Base-by-base conservation (phyloP, 1,140 invertebrate genomes). In the Drosophila asahinai region DNA sequence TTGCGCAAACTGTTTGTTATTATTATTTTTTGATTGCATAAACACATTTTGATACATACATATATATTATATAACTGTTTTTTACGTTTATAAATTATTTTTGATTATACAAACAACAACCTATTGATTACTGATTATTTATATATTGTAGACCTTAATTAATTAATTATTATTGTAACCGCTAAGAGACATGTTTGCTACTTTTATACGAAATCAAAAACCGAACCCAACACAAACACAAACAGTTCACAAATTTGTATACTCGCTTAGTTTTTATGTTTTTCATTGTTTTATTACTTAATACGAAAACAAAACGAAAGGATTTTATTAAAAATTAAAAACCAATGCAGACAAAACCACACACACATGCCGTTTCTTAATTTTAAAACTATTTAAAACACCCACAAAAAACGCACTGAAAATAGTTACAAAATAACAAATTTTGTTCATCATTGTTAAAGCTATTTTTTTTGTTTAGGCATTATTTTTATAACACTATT, bases 71-170 rank as follows among this genome's bases (percentile, higher is more conserved):
- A 89, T 71, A 86, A 74, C 83, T 86, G 84, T 86, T 87, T 86
- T 86, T 86, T 86, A 86, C 86, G 83, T 86, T 86, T 83, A 87
- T 89, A 83, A 86, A 86, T 86, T 86, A 86, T 86, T 86, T 83
- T 87, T 87, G 81, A 89, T 84, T 87, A 67, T 89, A 87, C 49
- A 68, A 87, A 87, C 17, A 68, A 87, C 12, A 65, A 87, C 49
- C 52, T 87, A 89, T 89, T 89, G 84, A 87, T 86, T 86, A 86
- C 80, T 86, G 82, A 86, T 86, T 86, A 87, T 86, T 84, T 84
- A 86, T 84, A 86, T 77, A 86, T 77, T 55, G 63, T 64, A 83
- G 80, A 83, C 42, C 51, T 62, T 73, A 81, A 81, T 73, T 68
- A 77, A 57, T 74, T 70, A 42, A n/a, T 42, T 42, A n/a, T 42